phyloP scores from a whole-genome alignment of 2,888 invertebrate species.

The Silvanus unidentatus region DNA sequence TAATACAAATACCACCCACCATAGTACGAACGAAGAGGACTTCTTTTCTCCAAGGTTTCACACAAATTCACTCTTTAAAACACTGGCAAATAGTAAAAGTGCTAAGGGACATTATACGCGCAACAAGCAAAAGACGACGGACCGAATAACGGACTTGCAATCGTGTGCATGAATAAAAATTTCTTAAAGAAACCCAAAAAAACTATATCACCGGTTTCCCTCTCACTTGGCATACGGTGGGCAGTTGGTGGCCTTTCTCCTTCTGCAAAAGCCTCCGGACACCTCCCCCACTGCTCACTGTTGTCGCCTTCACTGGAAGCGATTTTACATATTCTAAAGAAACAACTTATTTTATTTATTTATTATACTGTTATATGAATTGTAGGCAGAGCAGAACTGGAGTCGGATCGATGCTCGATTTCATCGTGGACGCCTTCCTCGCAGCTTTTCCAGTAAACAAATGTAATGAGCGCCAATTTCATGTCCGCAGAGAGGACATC shows the following conservation, averaged over 20 bases:
- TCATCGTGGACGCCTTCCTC: no score
- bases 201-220: conserved; percentile 10
- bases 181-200: conserved; percentile 7
- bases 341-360: no score
- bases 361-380: no score
- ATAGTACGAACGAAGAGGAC: not conserved
- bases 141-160: conserved; percentile 4
- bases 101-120: not conserved
- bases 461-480: no score
- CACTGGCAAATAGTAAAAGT: no score
- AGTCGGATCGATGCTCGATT: no score
- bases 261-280: conserved; percentile 6
- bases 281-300: not conserved
- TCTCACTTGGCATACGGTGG: conserved; percentile 8
- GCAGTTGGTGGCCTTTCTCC: conserved; percentile 6
- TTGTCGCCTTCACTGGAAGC: conserved; percentile 3
- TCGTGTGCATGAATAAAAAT: conserved; percentile 5
- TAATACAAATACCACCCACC: not conserved
- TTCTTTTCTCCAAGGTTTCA: not conserved
- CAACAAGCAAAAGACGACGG: not conserved
- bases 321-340: no score
- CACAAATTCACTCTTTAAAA: no score
- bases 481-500: no score
- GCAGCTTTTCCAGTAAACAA: no score
- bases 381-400: no score